Base-by-base conservation (phyloP, 2,113 vertebrate species). In the Platichthys flesus region DNA sequence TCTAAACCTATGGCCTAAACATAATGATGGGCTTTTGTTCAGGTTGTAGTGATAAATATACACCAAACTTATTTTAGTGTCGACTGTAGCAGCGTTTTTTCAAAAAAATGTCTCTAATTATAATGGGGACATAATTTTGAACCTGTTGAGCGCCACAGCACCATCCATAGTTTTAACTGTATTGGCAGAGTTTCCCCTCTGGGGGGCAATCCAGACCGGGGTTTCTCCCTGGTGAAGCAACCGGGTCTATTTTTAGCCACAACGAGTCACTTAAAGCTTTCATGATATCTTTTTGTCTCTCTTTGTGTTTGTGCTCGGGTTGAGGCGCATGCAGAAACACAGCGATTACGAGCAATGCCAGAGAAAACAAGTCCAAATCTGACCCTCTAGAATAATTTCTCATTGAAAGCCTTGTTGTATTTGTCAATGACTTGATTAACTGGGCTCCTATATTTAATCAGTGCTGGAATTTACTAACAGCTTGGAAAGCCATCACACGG, bases 171-270 rank as follows among this genome's bases (percentile, higher is more conserved):
- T 51, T 18, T 18, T 16, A 16, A 20, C 47, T 65, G 78, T 73
- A 54, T 1, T 79, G 49, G 63, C 74, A 71, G 76, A 72, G 21
- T 84, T n/a, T 85, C 49, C 61, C 88, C 91, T 55, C 66, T 76
- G 75, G 89, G 51, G 76, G 89, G 88, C 86, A 67, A 52, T 55
- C 69, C 58, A 88, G 69, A 79, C 86, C 82, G 75, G 78, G 77
- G 77, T 80, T 90, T 73, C 81, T 23, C 54, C 83, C 81, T 81
- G 28, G 49, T 74, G 66, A 13, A 49, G 74, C 66, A 70, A 74
- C 78, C 71, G 18, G 31, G 40, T 90, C 89, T 91, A 92, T 92
- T 92, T 92, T 90, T 90, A 92, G 57, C 88, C 40, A 16, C 5
- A 78, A 26, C 73, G 57, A 88, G 79, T 86, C 79, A 89, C 82